phyloP scores from a whole-genome alignment of 92 coral and sea anemone species.

The Porites evermanni region DNA sequence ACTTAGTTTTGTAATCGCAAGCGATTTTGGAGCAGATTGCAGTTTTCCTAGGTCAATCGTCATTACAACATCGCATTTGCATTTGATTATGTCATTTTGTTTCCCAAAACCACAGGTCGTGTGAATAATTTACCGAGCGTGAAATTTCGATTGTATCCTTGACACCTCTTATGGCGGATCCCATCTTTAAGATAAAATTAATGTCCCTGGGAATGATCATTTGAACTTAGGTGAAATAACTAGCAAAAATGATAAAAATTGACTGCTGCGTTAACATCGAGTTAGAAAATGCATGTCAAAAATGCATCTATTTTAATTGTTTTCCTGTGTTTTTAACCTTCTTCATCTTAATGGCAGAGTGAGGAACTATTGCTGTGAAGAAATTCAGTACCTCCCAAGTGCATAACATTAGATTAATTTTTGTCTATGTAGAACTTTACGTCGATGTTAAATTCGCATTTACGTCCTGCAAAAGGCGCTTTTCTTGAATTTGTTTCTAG shows the following conservation, averaged over 20 bases:
- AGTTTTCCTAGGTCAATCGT: slow-evolving; percentile 78
- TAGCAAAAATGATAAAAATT: neutral
- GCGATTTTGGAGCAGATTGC: slow-evolving; percentile 63
- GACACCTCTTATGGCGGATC: slow-evolving; percentile 18
- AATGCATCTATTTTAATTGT: neutral
- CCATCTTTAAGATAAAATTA: neutral
- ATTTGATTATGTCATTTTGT: slow-evolving; percentile 94
- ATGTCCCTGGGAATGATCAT: slow-evolving; percentile 31
- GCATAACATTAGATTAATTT: neutral
- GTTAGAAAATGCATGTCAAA: neutral
- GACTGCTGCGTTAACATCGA: neutral
- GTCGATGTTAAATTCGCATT: slow-evolving; percentile 3
- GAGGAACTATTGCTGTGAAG: neutral
- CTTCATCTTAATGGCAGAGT: neutral
- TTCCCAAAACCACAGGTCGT: slow-evolving; percentile 80
- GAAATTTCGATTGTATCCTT: slow-evolving; percentile 44
- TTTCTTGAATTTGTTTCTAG: slow-evolving; percentile 2
- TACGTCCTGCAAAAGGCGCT: neutral
- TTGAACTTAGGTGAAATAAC: neutral
- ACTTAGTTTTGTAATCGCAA: slow-evolving; percentile 62
- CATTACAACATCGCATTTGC: slow-evolving; percentile 97
- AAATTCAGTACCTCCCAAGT: neutral
- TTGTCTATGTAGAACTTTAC: neutral
- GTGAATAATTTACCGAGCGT: slow-evolving; percentile 71
- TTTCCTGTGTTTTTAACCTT: neutral